Conservation (phyloP, 2,797 vertebrate species). For the Enoplosus armatus region DNA sequence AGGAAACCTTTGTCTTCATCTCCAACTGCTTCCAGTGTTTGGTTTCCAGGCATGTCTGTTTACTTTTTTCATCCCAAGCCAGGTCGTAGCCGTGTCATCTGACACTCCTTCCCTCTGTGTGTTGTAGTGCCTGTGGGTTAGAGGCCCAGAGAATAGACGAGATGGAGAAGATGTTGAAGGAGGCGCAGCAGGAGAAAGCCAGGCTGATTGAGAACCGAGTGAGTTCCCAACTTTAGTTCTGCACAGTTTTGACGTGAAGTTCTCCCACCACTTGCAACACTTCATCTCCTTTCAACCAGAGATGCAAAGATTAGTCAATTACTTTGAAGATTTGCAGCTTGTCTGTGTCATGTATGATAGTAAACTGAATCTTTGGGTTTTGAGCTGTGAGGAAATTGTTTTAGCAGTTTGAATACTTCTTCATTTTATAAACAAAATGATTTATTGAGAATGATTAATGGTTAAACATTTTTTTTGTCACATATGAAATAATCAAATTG, state of each 20-base stretch:
- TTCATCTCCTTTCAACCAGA: background rate
- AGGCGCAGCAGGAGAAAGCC: conserved; percentile 94
- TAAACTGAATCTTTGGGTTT: too few relatives aligned
- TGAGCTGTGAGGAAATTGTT: too few relatives aligned
- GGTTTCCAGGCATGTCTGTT: conserved; percentile 61
- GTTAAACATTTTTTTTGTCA: too few relatives aligned
- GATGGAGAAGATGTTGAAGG: conserved; percentile 98
- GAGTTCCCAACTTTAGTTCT: conserved; percentile 62
- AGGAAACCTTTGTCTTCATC: conserved; percentile 45
- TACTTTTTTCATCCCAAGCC: conserved; percentile 37
- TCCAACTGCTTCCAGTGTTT: conserved; percentile 44
- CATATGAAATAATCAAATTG: background rate
- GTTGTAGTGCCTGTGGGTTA: conserved; percentile 87
- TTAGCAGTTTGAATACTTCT: too few relatives aligned
- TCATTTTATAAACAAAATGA: too few relatives aligned
- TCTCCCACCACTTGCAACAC: background rate
- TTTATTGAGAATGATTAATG: too few relatives aligned
- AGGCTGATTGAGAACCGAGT: conserved; percentile 94
- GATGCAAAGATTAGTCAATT: background rate
- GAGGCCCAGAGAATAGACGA: conserved; percentile 94
- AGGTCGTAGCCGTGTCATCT: conserved; percentile 52
- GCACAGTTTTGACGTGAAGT: background rate
- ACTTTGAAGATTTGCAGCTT: too few relatives aligned
- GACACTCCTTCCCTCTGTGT: conserved; percentile 63
- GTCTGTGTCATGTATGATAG: too few relatives aligned